Evolutionary conservation across 2,888 invertebrate species (phyloP).

Genomic region (Phyllotreta cruciferae): DNA sequence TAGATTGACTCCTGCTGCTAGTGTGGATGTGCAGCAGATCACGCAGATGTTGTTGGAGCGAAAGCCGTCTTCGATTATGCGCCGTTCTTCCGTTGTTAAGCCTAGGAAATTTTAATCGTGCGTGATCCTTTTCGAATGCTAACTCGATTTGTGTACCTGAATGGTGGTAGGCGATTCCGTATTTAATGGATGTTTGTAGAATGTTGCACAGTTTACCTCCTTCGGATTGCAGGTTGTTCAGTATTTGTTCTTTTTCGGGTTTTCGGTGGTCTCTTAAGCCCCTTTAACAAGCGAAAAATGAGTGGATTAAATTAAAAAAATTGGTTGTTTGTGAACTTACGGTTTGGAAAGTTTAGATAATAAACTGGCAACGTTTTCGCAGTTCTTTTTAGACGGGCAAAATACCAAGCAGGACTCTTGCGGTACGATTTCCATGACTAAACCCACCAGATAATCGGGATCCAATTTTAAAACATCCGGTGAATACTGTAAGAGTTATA

Average conservation of each 20-base stretch:
- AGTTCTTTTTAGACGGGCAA: constrained; percentile 91
- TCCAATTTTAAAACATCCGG: constrained; percentile 68
- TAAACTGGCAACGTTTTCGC: constrained; percentile 86
- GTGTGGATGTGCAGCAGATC: constrained; percentile 93
- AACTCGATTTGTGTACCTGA: constrained; percentile 62
- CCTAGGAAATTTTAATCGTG: constrained; percentile 56
- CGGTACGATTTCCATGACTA: constrained; percentile 84
- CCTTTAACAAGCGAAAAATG: too few relatives aligned
- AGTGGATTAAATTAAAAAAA: constrained; percentile 7
- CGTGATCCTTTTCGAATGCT: too few relatives aligned
- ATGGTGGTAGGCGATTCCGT: constrained; percentile 94
- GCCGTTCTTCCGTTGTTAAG: constrained; percentile 85
- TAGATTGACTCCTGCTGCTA: constrained; percentile 97
- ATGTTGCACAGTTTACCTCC: constrained; percentile 70
- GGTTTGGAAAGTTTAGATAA: constrained; percentile 69
- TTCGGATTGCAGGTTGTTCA: constrained; percentile 70
- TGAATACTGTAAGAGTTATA: constrained; percentile 64
- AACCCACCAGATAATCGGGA: constrained; percentile 80
- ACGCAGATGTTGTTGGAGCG: constrained; percentile 83
- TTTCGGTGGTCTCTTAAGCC: constrained; percentile 65
- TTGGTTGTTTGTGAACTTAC: constrained; percentile 40
- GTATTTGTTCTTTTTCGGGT: constrained; percentile 68
- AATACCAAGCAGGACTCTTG: constrained; percentile 84
- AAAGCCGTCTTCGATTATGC: constrained; percentile 84
- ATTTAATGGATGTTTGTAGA: constrained; percentile 72